Evolutionary conservation across 2,797 vertebrate species (phyloP), one percentile per base, ranked within the genome.

Genomic region (Hephaestus fuliginosus): DNA sequence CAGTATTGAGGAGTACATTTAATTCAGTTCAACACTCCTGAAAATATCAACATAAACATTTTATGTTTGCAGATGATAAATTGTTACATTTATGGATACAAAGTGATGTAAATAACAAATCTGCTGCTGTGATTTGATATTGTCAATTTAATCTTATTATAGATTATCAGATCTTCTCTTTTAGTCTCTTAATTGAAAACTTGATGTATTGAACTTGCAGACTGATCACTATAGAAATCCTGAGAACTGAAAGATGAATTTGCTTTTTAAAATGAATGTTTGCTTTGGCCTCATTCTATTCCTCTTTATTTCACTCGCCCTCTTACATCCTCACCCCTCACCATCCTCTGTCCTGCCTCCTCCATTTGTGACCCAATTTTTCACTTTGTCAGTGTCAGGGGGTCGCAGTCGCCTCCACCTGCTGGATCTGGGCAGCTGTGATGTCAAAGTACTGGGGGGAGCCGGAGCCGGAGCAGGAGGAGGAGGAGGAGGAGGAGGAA

Each of bases 341-440:
- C 12, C 14, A 15, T 74, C 17, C 13, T 69, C 53, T 69, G 25
- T 62, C 56, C 52, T 53, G 62, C 63, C 25, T 51, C 53, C 11
- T 48, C 44, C 7, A 60, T 70, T 63, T 33, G 12, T 77, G 17
- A 78, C 49, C 52, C 14, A 43, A 69, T 75, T 68, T 46, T 9
- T 78, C 13, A 72, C 46, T 20, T 52, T 79, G 18, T 64, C 76
- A 99, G 98, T 99, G 98, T 99, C 98, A 4, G 98, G 98, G 89
- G 98, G 98, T 44, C 97, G 98, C 55, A 99, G 98, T 84, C 97
- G 98, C 63, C 95, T 99, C 83, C 98, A 99, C 91, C 97, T 99
- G 84, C 97, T 99, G 79, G 98, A 99, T 91, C 94, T 99, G 43
- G 98, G 98, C 56, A 99, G 98, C 93, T 99, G 98, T 49, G 93